These are phyloP conservation scores for Drosophila setosimentum DNA, from an alignment of 2,888 invertebrate species.

Conservation along the genomic window DNA sequence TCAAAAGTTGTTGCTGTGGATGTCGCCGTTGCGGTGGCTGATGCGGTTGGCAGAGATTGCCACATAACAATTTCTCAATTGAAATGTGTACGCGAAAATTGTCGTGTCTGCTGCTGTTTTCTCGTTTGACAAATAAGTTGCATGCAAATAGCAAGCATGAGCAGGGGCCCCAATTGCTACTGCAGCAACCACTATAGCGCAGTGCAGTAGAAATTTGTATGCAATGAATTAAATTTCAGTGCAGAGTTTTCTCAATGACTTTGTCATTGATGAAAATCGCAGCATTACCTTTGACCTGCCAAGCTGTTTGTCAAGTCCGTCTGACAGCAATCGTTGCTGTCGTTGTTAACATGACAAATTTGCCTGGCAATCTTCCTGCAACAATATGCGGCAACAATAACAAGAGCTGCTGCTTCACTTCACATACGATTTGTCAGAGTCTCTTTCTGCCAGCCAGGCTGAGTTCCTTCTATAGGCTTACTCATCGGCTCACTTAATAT, in stretches of 20 bases:
- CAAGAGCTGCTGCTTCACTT: constrained; percentile 32
- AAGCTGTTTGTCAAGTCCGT: constrained; percentile 70
- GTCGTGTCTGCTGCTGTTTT: constrained; percentile 56
- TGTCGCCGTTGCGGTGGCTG: constrained; percentile 13
- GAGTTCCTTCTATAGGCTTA: neutral
- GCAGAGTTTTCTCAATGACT: constrained; percentile 69
- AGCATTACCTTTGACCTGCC: constrained; percentile 65
- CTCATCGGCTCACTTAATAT: neutral
- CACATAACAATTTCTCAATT: constrained; percentile 77
- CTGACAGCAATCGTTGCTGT: constrained; percentile 52
- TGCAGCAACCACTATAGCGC: constrained; percentile 17
- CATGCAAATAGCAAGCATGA: constrained; percentile 70
- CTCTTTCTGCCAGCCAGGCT: neutral
- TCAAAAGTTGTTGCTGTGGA: constrained; percentile 9
- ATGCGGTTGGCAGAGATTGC: constrained; percentile 47
- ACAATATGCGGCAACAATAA: constrained; percentile 7
- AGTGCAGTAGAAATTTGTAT: constrained; percentile 63
- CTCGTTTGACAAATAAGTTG: constrained; percentile 75
- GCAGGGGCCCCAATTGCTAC: constrained; percentile 41
- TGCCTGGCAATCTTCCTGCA: constrained; percentile 29
- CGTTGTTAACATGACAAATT: constrained; percentile 70
- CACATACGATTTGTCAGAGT: constrained; percentile 53
- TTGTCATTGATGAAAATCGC: constrained; percentile 75
- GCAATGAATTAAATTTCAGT: constrained; percentile 75
- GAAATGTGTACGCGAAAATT: constrained; percentile 75